These are phyloP conservation scores for Spea hammondii DNA, from an alignment of 2,797 vertebrate genomes.

Conservation along the genomic window DNA sequence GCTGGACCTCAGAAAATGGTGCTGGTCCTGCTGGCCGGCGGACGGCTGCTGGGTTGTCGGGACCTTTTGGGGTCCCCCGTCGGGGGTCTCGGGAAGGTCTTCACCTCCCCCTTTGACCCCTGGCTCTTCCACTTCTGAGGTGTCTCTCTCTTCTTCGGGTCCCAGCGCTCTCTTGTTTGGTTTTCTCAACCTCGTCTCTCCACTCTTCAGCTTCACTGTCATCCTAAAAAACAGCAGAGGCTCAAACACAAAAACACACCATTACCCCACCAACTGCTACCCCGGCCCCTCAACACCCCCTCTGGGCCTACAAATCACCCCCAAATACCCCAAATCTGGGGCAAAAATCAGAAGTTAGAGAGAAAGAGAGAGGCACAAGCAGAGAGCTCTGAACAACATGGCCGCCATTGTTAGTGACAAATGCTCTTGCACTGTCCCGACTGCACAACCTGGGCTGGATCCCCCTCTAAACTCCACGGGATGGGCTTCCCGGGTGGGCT, in stretches of 20 bases:
- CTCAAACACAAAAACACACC: background rate
- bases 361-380: conserved; percentile 64
- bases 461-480: conserved; percentile 54
- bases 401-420: conserved; percentile 99
- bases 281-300: background rate
- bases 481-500: conserved; percentile 8
- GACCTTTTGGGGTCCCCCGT: conserved; percentile 58
- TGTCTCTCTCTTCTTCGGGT: conserved; percentile 81
- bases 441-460: conserved; percentile 73
- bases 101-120: conserved; percentile 73
- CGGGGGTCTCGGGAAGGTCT: conserved; percentile 71
- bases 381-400: conserved; percentile 91
- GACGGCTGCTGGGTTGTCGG: conserved; percentile 70
- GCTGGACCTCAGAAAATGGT: conserved; percentile 98
- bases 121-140: conserved; percentile 71
- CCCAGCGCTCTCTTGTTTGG: conserved; percentile 85
- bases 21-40: conserved; percentile 89
- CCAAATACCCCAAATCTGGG: background rate
- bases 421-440: conserved; percentile 90
- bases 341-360: conserved; percentile 50
- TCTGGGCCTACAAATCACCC: no score
- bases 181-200: conserved; percentile 85
- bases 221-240: conserved; percentile 77
- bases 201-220: conserved; percentile 90
- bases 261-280: background rate